Percentiles rank a stretch among this genome's conserved stretches.
Evolutionary conservation across 2,888 invertebrate species (phyloP).

Genomic region (Dysmachus trigonus): DNA sequence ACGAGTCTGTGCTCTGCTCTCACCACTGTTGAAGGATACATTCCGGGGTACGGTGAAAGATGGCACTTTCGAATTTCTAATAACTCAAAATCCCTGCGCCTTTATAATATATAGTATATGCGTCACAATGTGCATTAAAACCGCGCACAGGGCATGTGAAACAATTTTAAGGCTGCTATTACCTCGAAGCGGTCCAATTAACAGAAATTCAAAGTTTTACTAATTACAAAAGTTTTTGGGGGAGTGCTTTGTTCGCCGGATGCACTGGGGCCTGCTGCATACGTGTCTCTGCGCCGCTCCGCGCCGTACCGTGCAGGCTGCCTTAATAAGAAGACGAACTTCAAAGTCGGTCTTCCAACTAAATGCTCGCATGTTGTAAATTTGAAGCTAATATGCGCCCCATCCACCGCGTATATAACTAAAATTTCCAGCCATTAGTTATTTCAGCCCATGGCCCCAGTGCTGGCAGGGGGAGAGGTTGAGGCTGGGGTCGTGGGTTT

Average conservation of each 20-base stretch:
- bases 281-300: constrained; percentile 45
- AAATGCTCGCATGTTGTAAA: constrained; percentile 46
- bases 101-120: not conserved
- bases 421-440: constrained; percentile 47
- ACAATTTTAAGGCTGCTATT: constrained; percentile 43
- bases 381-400: constrained; percentile 41
- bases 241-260: constrained; percentile 27
- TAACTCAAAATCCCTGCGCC: not conserved
- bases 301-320: not conserved
- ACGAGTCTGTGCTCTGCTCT: not conserved
- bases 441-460: constrained; percentile 8
- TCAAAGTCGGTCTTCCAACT: constrained; percentile 48
- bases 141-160: not conserved
- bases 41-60: not conserved
- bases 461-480: not conserved
- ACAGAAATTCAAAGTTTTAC: constrained; percentile 50
- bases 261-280: constrained; percentile 33
- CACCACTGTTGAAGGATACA: not conserved
- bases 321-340: constrained; percentile 46
- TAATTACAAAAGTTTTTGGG: constrained; percentile 49
- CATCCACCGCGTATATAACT: constrained; percentile 38
- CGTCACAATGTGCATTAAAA: not conserved
- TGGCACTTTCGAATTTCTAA: not conserved
- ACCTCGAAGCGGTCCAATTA: constrained; percentile 49
- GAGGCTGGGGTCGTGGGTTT: constrained; percentile 1